These are phyloP conservation scores for Odobenus rosmarus DNA, from an alignment of 2,113 vertebrate species.

Conservation along the genomic window DNA sequence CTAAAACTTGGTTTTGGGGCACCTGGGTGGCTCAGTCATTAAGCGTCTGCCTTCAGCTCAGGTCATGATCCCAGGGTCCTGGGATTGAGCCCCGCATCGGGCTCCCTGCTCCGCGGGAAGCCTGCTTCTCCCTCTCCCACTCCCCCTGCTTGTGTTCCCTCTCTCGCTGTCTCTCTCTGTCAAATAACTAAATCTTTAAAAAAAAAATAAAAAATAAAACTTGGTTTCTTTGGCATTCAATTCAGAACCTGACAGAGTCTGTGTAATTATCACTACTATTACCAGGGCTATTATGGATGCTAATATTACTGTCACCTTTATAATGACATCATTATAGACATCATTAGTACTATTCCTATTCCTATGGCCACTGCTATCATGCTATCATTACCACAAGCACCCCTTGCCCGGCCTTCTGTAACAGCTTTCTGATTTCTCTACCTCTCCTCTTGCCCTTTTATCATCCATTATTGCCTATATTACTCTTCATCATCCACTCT, in stretches of 20 bases:
- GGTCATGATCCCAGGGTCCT: too few relatives aligned
- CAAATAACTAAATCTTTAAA: too few relatives aligned
- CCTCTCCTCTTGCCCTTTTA: neutral
- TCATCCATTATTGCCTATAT: neutral
- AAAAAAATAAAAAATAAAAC: neutral
- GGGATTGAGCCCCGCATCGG: too few relatives aligned
- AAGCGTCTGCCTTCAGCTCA: too few relatives aligned
- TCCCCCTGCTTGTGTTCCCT: too few relatives aligned
- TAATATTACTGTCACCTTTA: neutral
- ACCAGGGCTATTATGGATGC: neutral
- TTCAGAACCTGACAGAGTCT: neutral
- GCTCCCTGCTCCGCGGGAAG: too few relatives aligned
- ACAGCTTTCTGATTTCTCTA: neutral
- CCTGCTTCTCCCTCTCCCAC: too few relatives aligned
- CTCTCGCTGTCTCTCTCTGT: too few relatives aligned
- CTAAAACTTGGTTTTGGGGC: neutral
- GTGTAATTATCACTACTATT: too few relatives aligned
- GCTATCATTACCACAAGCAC: neutral
- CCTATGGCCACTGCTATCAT: neutral
- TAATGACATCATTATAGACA: too few relatives aligned
- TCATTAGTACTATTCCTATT: neutral
- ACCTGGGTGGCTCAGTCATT: too few relatives aligned
- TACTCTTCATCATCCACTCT: neutral
- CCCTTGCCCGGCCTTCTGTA: neutral
- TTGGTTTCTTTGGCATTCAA: neutral